Percentiles rank a stretch among this genome's conserved stretches.
Conservation (phyloP, 2,113 vertebrate genomes). For the Leuciscus idus region DNA sequence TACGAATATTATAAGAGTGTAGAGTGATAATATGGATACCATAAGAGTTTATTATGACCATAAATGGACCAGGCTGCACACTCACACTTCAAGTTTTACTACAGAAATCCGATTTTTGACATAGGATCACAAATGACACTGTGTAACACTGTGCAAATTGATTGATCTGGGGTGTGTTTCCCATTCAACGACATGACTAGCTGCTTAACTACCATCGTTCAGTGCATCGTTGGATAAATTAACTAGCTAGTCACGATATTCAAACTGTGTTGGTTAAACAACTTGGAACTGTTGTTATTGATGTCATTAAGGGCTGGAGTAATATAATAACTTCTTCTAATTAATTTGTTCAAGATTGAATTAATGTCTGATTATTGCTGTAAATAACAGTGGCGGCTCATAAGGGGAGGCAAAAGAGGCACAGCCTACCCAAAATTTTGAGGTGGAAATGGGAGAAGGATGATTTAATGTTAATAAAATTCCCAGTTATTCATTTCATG, state of each 20-base stretch:
- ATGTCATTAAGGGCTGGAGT: background rate
- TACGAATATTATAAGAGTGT: background rate
- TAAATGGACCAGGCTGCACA: background rate
- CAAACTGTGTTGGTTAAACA: too few species aligned
- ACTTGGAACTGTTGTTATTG: background rate
- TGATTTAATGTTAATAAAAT: too few species aligned
- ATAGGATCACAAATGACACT: too few species aligned
- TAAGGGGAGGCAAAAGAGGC: too few species aligned
- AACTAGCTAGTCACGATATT: too few species aligned
- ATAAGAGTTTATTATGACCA: background rate
- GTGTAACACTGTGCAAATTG: too few species aligned
- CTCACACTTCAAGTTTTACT: background rate
- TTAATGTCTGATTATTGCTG: background rate
- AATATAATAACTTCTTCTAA: background rate
- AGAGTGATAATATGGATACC: background rate
- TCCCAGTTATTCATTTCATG: too few species aligned
- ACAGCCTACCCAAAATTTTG: too few species aligned
- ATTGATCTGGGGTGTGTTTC: background rate
- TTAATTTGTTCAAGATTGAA: background rate
- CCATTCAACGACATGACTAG: background rate
- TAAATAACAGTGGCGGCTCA: too few species aligned
- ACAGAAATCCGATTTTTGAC: background rate
- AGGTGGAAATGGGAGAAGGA: too few species aligned
- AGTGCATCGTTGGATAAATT: too few species aligned
- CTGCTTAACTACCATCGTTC: background rate